Conservation (phyloP, 2,888 invertebrate species). For the Dolichomitus sp. region DNA sequence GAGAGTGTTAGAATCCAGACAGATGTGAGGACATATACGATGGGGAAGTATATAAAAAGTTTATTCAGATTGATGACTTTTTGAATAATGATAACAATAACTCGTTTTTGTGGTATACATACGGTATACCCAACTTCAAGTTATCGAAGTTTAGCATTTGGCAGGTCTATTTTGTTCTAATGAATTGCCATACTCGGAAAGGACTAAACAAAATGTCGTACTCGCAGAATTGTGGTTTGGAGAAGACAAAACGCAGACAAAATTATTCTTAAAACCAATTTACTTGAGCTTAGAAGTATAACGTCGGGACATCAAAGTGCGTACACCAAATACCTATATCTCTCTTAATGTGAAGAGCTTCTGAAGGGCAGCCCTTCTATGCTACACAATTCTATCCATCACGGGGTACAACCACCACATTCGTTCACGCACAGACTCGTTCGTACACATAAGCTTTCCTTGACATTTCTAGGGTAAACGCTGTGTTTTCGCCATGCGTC, state of each 20-base stretch:
- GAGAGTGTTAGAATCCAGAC: constrained; percentile 9
- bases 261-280: neutral
- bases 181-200: neutral
- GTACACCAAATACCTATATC: neutral
- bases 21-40: constrained; percentile 48
- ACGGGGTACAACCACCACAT: too few relatives aligned
- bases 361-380: too few relatives aligned
- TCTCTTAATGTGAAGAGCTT: constrained; percentile 12
- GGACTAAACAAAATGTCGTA: constrained; percentile 2
- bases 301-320: neutral
- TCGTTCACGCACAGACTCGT: too few relatives aligned
- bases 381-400: too few relatives aligned
- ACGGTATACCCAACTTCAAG: neutral
- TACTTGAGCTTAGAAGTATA: neutral
- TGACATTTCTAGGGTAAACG: too few relatives aligned
- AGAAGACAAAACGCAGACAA: neutral
- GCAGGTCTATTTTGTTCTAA: too few relatives aligned
- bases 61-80: neutral
- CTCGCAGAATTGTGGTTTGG: neutral
- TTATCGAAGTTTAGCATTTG: constrained; percentile 9
- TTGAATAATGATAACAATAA: neutral
- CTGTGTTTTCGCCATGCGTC: too few relatives aligned
- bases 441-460: too few relatives aligned
- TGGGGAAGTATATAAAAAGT: constrained; percentile 39
- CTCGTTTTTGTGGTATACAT: neutral